A percentile compares a stretch with the other conserved stretches of the same genome.
Evolutionary conservation across 2,797 vertebrate species (phyloP).

Genomic region (Tachyglossus aculeatus): DNA sequence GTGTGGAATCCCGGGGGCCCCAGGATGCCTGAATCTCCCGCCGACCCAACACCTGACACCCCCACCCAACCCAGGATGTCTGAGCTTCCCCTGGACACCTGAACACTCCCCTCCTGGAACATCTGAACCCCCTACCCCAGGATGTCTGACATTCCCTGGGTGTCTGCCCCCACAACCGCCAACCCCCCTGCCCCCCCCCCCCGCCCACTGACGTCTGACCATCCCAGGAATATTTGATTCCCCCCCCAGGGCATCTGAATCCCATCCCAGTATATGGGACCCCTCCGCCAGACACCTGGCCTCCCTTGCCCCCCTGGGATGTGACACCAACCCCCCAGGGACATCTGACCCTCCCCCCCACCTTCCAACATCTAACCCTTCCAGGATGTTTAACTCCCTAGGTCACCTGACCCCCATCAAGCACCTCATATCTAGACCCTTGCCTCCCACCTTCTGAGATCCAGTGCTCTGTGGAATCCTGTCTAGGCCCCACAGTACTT

Average conservation of each 20-base stretch:
- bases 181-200: rapidly evolving
- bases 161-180: no score
- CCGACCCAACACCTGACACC: neutral
- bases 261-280: neutral
- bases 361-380: no score
- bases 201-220: neutral
- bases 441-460: no score
- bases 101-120: no score
- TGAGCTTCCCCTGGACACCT: neutral
- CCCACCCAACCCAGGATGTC: neutral
- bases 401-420: no score
- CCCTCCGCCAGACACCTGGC: neutral
- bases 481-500: no score
- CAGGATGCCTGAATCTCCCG: neutral
- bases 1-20: conserved; percentile 40
- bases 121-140: no score
- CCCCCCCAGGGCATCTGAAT: neutral
- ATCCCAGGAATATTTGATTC: no score
- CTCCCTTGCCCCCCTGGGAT: neutral
- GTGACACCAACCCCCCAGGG: neutral
- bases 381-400: no score
- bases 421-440: no score
- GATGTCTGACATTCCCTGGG: no score
- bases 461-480: no score
- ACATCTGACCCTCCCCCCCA: neutral